Evolutionary conservation across 2,888 invertebrate genomes (phyloP), one percentile per base, ranked within the genome.

Genomic region (Listrodromus nycthemerus): DNA sequence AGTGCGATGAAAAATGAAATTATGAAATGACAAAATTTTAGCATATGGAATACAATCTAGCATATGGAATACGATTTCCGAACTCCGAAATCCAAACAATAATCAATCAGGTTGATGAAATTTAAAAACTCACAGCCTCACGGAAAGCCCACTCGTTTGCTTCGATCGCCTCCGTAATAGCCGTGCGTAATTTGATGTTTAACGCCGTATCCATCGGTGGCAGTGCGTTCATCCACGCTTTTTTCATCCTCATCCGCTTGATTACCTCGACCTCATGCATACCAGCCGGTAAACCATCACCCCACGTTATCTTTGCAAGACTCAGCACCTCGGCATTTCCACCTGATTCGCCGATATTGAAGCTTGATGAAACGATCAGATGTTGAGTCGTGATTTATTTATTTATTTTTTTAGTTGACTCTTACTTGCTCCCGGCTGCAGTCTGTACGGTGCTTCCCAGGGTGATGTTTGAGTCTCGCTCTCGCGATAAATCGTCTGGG

Each of bases 81-180:
- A 33, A 37, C 10, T 33, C 8, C 33, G 33, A 7, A 33, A 1
- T 37, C 37, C 4, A 24, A 10, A 24, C 7, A 10, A 55, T 10
- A 66, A n/a, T 8, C 10, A 69, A 84, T 77, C 33, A 61, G 13
- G 5, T 61, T n/a, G 1, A 30, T 30, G 16, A 37, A 67, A 71
- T 66, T 41, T 10, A 2, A 21, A 37, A n/a, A 50, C 74, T 90
- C 89, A 96, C 96, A 86, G 96, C 95, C 91, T 98, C 97, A 83
- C 98, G 95, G 75, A 97, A 96, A 10, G 96, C 95, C 97, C 97
- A 98, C 90, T 97, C 96, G 87, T 97, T 96, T 82, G 96, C 95
- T 92, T 98, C 98, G 86, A 98, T 95, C n/a, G 97, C 96, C 69
- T 95, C 95, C 85, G 98, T 95, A 89, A 97, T 95, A n/a, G 94